A percentile compares a stretch with the other conserved stretches of the same genome.
These are phyloP conservation scores for Xestia sexstrigata DNA, from an alignment of 2,888 invertebrate genomes.

Conservation along the genomic window DNA sequence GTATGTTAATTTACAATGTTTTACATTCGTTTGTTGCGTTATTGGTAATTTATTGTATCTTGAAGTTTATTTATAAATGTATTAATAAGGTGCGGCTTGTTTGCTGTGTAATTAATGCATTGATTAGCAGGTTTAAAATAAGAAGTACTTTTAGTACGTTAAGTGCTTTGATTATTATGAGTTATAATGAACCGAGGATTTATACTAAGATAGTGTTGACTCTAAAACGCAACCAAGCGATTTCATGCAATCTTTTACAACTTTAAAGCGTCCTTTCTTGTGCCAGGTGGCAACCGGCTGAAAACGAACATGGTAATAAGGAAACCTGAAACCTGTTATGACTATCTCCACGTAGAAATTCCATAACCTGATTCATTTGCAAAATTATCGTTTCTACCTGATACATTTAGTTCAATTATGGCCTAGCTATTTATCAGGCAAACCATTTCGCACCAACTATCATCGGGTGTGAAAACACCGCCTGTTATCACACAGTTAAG, in stretches of 20 bases:
- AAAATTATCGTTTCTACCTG: slow-evolving; percentile 4
- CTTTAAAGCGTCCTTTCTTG: not conserved
- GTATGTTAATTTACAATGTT: slow-evolving; percentile 42
- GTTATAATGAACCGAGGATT: not conserved
- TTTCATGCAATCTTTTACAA: not conserved
- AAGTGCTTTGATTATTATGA: slow-evolving; percentile 23
- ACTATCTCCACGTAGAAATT: not conserved
- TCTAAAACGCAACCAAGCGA: not conserved
- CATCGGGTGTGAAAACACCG: slow-evolving; percentile 55
- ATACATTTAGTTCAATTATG: slow-evolving; percentile 21
- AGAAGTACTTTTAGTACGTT: not conserved
- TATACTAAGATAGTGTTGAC: not conserved
- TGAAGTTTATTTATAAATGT: slow-evolving; percentile 32
- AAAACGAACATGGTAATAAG: not conserved
- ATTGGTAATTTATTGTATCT: slow-evolving; percentile 21
- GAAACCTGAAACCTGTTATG: not conserved
- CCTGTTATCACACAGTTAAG: slow-evolving; percentile 57
- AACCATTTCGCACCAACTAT: slow-evolving; percentile 39
- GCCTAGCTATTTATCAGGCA: slow-evolving; percentile 43
- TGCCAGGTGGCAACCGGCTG: not conserved
- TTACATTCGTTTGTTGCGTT: slow-evolving; percentile 27
- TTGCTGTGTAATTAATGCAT: slow-evolving; percentile 19
- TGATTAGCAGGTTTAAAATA: slow-evolving; percentile 40
- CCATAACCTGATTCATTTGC: not conserved
- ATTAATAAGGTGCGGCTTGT: slow-evolving; percentile 24